Evolutionary conservation across 2,797 vertebrate species (phyloP), one percentile per base, ranked within the genome.

Genomic region (Esox masquinongy): DNA sequence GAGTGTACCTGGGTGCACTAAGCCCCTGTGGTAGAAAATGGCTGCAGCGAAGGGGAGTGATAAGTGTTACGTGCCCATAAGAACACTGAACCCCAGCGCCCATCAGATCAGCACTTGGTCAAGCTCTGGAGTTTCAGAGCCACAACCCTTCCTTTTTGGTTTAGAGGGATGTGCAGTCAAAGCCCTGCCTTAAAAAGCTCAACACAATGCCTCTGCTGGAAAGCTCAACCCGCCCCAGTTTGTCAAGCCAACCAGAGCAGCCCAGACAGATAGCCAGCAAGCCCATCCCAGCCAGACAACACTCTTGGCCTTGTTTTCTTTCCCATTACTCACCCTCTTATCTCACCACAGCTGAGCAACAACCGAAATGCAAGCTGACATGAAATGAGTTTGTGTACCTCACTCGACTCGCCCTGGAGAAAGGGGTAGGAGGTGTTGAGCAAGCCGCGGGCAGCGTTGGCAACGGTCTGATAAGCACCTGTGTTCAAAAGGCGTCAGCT

Each of bases 21-120:
- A 72, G 19, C 31, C 70, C 70, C 17, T 9, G 19, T 39, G 70
- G 51, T 72, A 31, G 26, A 56, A 72, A 72, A 72, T 56, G 70
- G 70, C 50, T n/a, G 70, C 51, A 53, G 70, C 56, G 36, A 59
- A 34, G 50, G 56, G 70, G 29, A 56, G 51, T 19, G 70, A 72
- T 72, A 72, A 56, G 50, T 19, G 29, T 31, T 31, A 31, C 3
- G 29, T 31, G 29, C 29, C 29, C 68, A 47, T 19, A 14, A 47
- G 51, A 6, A 17, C 14, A 17, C 31, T 72, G 50, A 36, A 36
- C 17, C 50, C 50, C 8, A 19, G 17, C 11, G 50, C 16, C 47
- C 6, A 5, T 49, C 29, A 70, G 43, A 43, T 43, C 12, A 34
- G 16, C 8, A 17, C 50, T 19, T 12, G 26, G 7, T 29, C 49